Base-by-base conservation (phyloP, 1,140 invertebrate species). In the Popillia japonica region DNA sequence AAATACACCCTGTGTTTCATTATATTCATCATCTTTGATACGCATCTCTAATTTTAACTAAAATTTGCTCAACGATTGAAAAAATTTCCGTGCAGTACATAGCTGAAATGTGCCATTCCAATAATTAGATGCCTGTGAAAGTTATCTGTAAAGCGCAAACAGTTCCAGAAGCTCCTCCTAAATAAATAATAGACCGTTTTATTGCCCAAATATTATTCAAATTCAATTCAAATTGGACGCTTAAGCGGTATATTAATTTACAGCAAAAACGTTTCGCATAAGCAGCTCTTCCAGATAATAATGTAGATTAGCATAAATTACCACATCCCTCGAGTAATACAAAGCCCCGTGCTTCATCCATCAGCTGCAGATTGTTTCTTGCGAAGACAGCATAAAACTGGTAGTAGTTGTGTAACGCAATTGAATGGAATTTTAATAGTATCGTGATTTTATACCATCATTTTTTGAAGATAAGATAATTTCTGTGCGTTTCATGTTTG, bases 301-400 rank as follows among this genome's bases (percentile, higher is more conserved):
- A 68, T 34, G 27, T 27, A 68, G 61, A 17, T 68, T 68, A 68
- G 20, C 61, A 68, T 68, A 68, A 68, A 68, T 68, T 68, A 68
- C 61, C 22, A 10, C 61, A 20, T 68, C 61, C 61, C 61, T 34
- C 11, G 20, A 23, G 61, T 22, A 27, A 68, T 34, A 14, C 61
- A 68, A 68, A 68, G 14, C 48, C 22, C n/a, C 11, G 22, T 68
- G 61, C 22, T 68, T 34, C 22, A 68, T 68, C 61, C 61, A 27
- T 68, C 61, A 68, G 22, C 61, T 68, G 61, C 61, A 68, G 61
- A 68, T 68, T 68, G 27, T 68, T 68, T 23, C 61, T 68, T 68
- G 61, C 61, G 22, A 68, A 22, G 11, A 27, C 61, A 68, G 10
- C 61, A 68, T 68, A 68, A 68, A 27, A 68, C 14, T 8, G 22